Evolutionary conservation across 1,140 invertebrate genomes (phyloP).

Genomic region (Sminthurides bifidus): DNA sequence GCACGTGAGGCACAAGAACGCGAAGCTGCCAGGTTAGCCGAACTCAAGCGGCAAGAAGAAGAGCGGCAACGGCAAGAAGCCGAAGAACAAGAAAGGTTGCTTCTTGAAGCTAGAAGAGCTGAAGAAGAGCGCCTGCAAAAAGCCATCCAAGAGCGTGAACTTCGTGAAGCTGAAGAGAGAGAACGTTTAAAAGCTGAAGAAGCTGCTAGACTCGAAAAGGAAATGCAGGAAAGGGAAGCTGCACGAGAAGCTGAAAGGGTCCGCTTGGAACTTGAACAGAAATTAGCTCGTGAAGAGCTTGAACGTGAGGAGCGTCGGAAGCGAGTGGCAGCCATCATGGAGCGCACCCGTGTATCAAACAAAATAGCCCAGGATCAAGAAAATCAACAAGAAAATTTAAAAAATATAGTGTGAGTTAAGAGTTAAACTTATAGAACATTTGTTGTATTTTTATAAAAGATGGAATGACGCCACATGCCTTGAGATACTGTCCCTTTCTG

Average conservation of each 20-base stretch:
- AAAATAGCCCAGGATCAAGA: not conserved
- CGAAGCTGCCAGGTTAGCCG: conserved; percentile 47
- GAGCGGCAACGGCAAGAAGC: conserved; percentile 52
- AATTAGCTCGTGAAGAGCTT: conserved; percentile 63
- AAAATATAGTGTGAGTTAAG: too few relatives aligned
- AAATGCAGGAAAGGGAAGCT: conserved; percentile 32
- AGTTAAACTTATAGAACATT: too few relatives aligned
- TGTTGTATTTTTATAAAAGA: too few relatives aligned
- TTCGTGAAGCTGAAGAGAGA: conserved; percentile 34
- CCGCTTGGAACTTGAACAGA: conserved; percentile 58
- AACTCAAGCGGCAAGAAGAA: conserved; percentile 45
- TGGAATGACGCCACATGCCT: too few relatives aligned
- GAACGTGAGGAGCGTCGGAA: conserved; percentile 61
- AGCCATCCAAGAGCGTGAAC: conserved; percentile 35
- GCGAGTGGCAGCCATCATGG: conserved; percentile 72
- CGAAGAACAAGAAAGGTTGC: conserved; percentile 59
- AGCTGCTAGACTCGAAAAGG: conserved; percentile 33
- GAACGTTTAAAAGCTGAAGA: conserved; percentile 34
- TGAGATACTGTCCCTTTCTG: too few relatives aligned
- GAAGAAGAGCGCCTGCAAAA: conserved; percentile 32
- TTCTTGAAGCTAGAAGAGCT: conserved; percentile 8
- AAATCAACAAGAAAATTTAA: not conserved
- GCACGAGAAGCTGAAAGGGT: conserved; percentile 33
- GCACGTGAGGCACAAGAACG: conserved; percentile 74
- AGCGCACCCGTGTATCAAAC: conserved; percentile 48